Conservation (phyloP, 2,797 vertebrate genomes). For the Clarias laeviceps region DNA sequence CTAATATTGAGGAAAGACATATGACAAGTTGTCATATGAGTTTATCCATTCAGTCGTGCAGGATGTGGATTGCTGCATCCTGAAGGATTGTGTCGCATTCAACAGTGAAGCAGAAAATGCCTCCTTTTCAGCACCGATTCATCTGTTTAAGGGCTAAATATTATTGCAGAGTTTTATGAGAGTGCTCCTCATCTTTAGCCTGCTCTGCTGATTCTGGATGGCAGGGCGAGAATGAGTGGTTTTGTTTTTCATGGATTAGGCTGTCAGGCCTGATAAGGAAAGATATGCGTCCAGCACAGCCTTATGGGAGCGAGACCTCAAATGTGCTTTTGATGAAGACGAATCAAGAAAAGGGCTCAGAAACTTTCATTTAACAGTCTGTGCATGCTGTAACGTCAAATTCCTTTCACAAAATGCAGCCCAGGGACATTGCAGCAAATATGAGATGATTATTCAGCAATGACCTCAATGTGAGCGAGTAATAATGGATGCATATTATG, state of each 20-base stretch:
- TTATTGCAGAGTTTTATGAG: conserved; percentile 42
- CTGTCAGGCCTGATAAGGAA: conserved; percentile 59
- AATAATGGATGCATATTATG: conserved; percentile 46
- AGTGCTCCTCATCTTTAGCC: conserved; percentile 48
- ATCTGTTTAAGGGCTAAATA: conserved; percentile 39
- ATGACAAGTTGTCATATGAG: conserved; percentile 16
- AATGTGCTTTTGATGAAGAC: conserved; percentile 63
- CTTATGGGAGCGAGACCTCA: conserved; percentile 55
- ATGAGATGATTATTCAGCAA: conserved; percentile 58
- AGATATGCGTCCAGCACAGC: conserved; percentile 52
- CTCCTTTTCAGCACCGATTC: conserved; percentile 30
- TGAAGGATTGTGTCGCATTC: conserved; percentile 25
- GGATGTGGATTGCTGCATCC: conserved; percentile 9
- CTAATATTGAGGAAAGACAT: conserved; percentile 24
- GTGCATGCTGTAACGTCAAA: conserved; percentile 55
- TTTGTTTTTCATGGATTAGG: conserved; percentile 59
- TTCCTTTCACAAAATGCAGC: conserved; percentile 52
- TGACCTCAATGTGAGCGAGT: conserved; percentile 42
- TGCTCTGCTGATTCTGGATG: conserved; percentile 49
- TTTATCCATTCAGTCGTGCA: conserved; percentile 20
- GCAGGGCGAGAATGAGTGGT: conserved; percentile 55
- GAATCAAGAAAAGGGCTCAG: conserved; percentile 51
- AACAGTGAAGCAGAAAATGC: conserved; percentile 27
- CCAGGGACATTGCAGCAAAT: conserved; percentile 48
- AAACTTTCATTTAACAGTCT: conserved; percentile 54